Conservation (phyloP, 2,113 vertebrate genomes). For the Typhlomys cinereus region DNA sequence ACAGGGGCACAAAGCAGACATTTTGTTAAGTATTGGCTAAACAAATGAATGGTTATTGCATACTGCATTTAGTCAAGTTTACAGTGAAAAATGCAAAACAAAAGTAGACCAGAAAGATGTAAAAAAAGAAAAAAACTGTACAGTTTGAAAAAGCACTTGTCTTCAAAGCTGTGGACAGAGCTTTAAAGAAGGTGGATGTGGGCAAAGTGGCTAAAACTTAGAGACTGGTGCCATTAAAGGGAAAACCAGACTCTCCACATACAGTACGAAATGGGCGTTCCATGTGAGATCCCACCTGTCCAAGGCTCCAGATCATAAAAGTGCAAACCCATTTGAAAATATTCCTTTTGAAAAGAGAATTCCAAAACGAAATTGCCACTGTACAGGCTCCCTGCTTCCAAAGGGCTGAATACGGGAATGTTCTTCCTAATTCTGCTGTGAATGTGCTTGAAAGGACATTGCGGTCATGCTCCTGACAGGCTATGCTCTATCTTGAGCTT, state of each 20-base stretch:
- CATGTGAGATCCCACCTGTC: neutral
- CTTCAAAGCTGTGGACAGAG: neutral
- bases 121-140: neutral
- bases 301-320: neutral
- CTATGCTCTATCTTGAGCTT: neutral
- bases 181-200: accelerated
- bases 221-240: neutral
- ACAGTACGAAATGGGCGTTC: neutral
- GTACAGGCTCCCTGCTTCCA: neutral
- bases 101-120: neutral
- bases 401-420: neutral
- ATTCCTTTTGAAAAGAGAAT: neutral
- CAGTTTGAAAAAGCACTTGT: neutral
- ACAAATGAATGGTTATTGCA: neutral
- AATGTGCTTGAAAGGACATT: neutral
- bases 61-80: neutral
- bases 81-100: neutral
- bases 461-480: neutral
- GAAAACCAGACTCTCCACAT: neutral
- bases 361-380: neutral
- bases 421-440: neutral
- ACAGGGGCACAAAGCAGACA: too few relatives aligned
- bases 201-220: neutral
- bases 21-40: neutral
- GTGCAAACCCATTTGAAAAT: neutral